Base-by-base conservation (phyloP, 92 coral and sea anemone genomes). In the Porites evermanni region DNA sequence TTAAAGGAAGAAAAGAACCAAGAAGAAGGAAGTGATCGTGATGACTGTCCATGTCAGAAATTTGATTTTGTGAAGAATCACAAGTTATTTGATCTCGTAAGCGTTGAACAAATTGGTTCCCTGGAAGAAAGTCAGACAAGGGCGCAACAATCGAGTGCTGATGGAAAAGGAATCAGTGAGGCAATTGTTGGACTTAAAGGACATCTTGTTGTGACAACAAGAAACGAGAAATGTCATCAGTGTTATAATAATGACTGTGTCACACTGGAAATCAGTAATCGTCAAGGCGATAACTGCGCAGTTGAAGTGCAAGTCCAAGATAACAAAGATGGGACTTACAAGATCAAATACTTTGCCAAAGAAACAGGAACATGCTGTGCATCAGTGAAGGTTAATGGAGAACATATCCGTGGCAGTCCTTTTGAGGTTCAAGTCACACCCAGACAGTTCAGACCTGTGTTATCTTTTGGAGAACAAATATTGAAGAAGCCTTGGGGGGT, bases 341-440 rank as follows among this genome's bases (percentile, higher is more conserved):
- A 44, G 21, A 71, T n/a, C n/a, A n/a, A n/a, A n/a, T n/a, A n/a
- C n/a, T n/a, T n/a, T n/a, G n/a, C n/a, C n/a, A n/a, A n/a, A n/a
- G n/a, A n/a, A n/a, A n/a, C n/a, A n/a, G n/a, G n/a, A n/a, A n/a
- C n/a, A n/a, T n/a, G n/a, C n/a, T 71, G 47, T 5, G 52, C 52
- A 32, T 44, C 59, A 13, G 52, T 71, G 18, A 38, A 71, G 52
- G 75, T 71, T 12, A 47, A 71, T 44, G 75, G 58, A 12, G 19
- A 71, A 32, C 75, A 71, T 14, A 56, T 71, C 7, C 75, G 56
- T 29, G 75, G 58, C 8, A 71, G 75, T 11, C 75, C 75, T 47
- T 71, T 71, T 47, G 16, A 8, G 17, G 52, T 47, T 71, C 53
- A 26, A 26, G n/a, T 71, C n/a, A 71, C 2, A 71, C 75, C 75